These are phyloP conservation scores for Platycercus adscitus DNA, from an alignment of 2,113 vertebrate species.

Conservation along the genomic window DNA sequence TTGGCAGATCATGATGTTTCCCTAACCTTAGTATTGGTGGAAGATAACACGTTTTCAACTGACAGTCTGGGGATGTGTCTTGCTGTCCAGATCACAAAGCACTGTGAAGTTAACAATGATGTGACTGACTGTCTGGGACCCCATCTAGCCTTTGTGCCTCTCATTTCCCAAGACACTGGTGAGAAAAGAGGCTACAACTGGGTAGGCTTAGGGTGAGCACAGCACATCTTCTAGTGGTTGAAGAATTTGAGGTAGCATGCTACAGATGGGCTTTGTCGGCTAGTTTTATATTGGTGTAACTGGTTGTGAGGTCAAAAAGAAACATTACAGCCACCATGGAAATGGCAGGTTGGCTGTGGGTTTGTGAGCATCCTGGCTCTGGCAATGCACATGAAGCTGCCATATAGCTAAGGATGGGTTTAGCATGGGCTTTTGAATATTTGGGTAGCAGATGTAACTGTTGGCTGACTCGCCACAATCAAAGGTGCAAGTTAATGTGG, in stretches of 20 bases:
- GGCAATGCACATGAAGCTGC: accelerated
- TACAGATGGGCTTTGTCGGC: neutral
- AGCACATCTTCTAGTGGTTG: neutral
- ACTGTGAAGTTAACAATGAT: no score
- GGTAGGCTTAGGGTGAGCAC: neutral
- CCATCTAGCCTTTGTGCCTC: neutral
- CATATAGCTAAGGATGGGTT: accelerated
- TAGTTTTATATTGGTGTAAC: accelerated
- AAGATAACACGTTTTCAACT: neutral
- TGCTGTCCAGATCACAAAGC: neutral
- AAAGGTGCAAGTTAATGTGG: neutral
- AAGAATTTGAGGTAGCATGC: accelerated
- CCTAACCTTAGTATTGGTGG: neutral
- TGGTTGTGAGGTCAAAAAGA: accelerated
- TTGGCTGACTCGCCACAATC: no score
- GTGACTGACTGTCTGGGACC: neutral
- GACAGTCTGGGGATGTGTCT: neutral
- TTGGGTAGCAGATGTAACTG: no score
- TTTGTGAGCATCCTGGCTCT: neutral
- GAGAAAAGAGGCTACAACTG: neutral
- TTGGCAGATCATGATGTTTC: neutral
- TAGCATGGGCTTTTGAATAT: accelerated
- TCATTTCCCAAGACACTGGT: neutral
- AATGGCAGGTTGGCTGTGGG: no score
- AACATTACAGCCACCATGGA: accelerated